Evolutionary conservation across 2,888 invertebrate species (phyloP), one percentile per base, ranked within the genome.

Genomic region (Trachelus stipa): DNA sequence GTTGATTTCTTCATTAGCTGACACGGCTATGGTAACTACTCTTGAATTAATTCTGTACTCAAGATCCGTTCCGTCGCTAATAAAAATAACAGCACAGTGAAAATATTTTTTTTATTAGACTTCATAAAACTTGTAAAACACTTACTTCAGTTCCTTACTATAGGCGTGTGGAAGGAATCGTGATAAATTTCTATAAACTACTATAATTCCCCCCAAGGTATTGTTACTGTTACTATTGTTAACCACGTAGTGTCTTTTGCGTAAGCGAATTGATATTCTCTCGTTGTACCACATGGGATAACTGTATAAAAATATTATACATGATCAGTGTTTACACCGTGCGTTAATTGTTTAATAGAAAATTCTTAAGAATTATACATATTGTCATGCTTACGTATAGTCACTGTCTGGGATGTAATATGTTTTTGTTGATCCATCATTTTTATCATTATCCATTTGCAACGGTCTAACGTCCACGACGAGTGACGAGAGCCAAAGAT

Each of bases 21-120:
- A 83, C 73, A 90, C 82, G 79, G 91, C 90, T 15, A 93, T 91
- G 30, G 91, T 90, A 12, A 93, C 90, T 12, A 93, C 92, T 80
- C 94, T 93, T 1, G 96, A 95, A 78, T 94, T 93, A 76, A 95
- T 92, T 85, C 93, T 93, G 90, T 94, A 95, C 88, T 95, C 94
- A 86, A 94, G 91, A 88, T 95, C 95, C n/a, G 93, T 93, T 0
- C 94, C 95, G 85, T 94, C 94, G 88, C 95, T 95, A 88, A 40
- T 40, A 77, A 73, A n/a, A 68, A 76, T 76, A 34, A 15, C 0
- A 31, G 23, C n/a, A 37, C 1, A 40, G 78, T 23, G 34, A 35
- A 35, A 12, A 35, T 12, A 35, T 35, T 76, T 84, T 91, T 34
- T 76, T 23, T 56, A 76, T 76, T 15, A 73, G 37, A 56, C 71